phyloP scores from a whole-genome alignment of 2,113 vertebrate genomes.

The Globicephala melas region DNA sequence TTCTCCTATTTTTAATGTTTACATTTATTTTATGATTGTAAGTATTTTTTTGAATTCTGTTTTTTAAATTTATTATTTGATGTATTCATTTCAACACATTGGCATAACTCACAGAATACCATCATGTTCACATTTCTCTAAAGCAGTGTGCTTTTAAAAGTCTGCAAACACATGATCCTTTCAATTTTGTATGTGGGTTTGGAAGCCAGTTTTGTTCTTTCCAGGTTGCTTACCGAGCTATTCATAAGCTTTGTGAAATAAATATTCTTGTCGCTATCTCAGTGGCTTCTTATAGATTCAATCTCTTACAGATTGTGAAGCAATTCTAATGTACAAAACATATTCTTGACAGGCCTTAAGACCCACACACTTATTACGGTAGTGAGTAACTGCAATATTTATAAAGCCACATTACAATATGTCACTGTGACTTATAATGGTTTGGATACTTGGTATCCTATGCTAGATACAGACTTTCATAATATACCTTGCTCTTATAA shows the following conservation, averaged over 20 bases:
- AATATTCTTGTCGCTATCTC: constrained; percentile 42
- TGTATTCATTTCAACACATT: not conserved
- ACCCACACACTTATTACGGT: not conserved
- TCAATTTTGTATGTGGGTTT: constrained; percentile 10
- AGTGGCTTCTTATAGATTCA: constrained; percentile 30
- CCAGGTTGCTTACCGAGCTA: not conserved
- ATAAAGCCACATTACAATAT: not conserved
- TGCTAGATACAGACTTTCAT: not conserved
- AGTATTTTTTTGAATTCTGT: not conserved
- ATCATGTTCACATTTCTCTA: not conserved
- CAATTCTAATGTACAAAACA: constrained; percentile 35
- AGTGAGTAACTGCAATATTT: not conserved
- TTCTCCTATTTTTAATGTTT: not conserved
- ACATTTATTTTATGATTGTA: not conserved
- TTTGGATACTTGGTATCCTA: not conserved
- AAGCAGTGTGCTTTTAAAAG: not conserved
- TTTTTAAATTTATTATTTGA: not conserved
- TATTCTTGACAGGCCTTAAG: constrained; percentile 3
- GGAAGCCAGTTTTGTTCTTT: constrained; percentile 34
- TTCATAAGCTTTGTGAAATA: constrained; percentile 42
- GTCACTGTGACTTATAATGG: constrained; percentile 6
- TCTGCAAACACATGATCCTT: constrained; percentile 12
- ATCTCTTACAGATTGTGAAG: constrained; percentile 37
- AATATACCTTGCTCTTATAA: not conserved
- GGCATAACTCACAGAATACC: not conserved